phyloP scores from a whole-genome alignment of 2,888 invertebrate genomes.

The Ryuthela nishihirai region DNA sequence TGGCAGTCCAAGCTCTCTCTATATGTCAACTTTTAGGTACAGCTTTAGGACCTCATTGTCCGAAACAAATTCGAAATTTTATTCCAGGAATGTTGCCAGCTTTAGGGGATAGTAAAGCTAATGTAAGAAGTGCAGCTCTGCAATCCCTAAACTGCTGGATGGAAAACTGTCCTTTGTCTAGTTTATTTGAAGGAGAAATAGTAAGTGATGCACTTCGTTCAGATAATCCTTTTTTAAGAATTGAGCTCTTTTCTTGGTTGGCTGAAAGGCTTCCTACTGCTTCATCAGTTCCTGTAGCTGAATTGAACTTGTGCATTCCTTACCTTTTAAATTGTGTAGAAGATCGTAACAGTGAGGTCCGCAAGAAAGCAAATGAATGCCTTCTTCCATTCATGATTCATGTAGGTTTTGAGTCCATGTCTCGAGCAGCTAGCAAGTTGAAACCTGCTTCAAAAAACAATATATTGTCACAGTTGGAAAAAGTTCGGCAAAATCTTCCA shows the following conservation, averaged over 20 bases:
- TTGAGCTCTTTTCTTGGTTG: constrained; percentile 81
- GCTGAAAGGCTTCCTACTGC: constrained; percentile 69
- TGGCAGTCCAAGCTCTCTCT: constrained; percentile 76
- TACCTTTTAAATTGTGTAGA: constrained; percentile 76
- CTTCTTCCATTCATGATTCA: constrained; percentile 91
- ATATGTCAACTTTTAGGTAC: constrained; percentile 76
- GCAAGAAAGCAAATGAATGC: constrained; percentile 84
- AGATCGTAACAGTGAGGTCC: constrained; percentile 85
- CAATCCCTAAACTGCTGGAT: constrained; percentile 83
- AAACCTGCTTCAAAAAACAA: constrained; percentile 59
- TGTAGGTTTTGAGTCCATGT: constrained; percentile 75
- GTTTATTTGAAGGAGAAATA: constrained; percentile 84
- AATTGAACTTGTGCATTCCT: constrained; percentile 71
- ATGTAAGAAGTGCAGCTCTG: constrained; percentile 75
- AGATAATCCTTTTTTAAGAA: constrained; percentile 76
- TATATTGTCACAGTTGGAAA: constrained; percentile 75
- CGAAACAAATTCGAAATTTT: constrained; percentile 71
- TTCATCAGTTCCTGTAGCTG: constrained; percentile 69
- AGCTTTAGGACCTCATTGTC: constrained; percentile 77
- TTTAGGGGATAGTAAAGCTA: constrained; percentile 67
- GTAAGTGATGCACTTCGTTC: constrained; percentile 77
- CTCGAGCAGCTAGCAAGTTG: constrained; percentile 69
- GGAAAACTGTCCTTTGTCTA: constrained; percentile 64
- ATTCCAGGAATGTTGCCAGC: constrained; percentile 75
- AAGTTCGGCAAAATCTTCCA: constrained; percentile 77